A percentile compares a stretch with the other conserved stretches of the same genome.
Evolutionary conservation across 2,113 vertebrate species (phyloP).

Genomic region (Pipa parva): DNA sequence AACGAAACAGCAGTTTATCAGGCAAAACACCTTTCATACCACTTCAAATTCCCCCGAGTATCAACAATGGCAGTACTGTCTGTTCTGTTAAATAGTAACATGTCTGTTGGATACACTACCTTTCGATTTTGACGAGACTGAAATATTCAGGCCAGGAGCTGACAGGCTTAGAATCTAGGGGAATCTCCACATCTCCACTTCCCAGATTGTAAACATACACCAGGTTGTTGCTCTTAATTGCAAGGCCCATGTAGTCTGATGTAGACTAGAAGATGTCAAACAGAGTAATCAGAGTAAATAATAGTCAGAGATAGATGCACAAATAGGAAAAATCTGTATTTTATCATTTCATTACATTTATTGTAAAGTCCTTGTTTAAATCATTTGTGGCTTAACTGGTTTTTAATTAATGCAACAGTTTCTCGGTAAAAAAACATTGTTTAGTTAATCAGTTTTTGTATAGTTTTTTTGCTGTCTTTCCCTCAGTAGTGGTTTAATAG

Average conservation of each 20-base stretch:
- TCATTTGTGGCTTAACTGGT: neutral
- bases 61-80: no score
- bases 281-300: neutral
- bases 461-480: no score
- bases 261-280: slow-evolving; percentile 65
- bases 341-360: neutral
- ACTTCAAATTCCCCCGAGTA: no score
- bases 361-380: neutral
- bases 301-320: neutral
- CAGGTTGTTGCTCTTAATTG: slow-evolving; percentile 92
- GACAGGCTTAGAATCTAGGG: slow-evolving; percentile 86
- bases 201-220: slow-evolving; percentile 91
- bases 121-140: slow-evolving; percentile 91
- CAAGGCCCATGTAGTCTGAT: slow-evolving; percentile 90
- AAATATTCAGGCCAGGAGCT: slow-evolving; percentile 93
- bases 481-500: no score
- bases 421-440: neutral
- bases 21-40: no score
- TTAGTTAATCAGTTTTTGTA: no score
- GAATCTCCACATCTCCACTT: slow-evolving; percentile 83
- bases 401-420: neutral
- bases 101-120: slow-evolving; percentile 64
- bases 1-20: no score
- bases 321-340: neutral
- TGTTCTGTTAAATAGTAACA: no score